Conservation (phyloP, 2,113 vertebrate species). For the Petaurus breviceps region DNA sequence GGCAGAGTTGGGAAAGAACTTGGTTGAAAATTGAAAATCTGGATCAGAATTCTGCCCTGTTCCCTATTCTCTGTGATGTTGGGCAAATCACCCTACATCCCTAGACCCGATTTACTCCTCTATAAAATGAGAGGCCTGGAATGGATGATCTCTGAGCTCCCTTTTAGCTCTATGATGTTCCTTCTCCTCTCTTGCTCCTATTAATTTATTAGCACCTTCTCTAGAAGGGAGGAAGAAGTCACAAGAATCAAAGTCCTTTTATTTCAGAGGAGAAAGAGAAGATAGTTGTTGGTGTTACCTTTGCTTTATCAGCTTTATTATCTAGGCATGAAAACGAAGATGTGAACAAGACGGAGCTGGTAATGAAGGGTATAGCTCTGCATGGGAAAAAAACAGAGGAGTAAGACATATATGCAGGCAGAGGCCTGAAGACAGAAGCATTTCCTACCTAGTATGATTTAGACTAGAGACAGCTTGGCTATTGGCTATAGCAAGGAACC, state of each 20-base stretch:
- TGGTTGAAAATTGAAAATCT: neutral
- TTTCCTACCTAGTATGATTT: neutral
- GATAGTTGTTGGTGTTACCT: no score
- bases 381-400: neutral
- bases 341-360: neutral
- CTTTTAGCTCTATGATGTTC: no score
- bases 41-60: neutral
- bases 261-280: no score
- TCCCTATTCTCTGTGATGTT: no score
- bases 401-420: neutral
- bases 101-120: neutral
- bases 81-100: neutral
- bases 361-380: neutral
- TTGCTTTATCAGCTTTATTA: neutral
- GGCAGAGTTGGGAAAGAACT: neutral
- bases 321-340: neutral
- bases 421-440: no score
- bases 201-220: no score
- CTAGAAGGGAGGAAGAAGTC: no score
- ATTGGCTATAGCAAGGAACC: neutral
- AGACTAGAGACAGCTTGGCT: neutral
- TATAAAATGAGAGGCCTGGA: neutral
- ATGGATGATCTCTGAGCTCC: neutral
- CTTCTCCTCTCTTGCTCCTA: no score
- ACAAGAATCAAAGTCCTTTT: no score